Conservation (phyloP, 1,140 invertebrate species). For the Orius insidiosus region DNA sequence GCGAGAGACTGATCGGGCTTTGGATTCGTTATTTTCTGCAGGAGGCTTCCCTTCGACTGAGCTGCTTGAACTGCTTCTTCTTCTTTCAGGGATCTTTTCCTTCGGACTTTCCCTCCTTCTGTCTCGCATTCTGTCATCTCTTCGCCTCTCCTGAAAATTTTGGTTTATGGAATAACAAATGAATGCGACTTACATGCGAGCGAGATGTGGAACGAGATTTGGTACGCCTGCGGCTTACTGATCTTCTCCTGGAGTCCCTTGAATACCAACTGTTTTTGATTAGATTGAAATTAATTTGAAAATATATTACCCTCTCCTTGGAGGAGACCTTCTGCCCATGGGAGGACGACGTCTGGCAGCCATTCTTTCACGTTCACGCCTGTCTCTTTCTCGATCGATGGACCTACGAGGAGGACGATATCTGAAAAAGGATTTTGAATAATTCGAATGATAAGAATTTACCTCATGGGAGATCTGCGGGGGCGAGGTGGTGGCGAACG, state of each 20-base stretch:
- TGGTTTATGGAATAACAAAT: constrained; percentile 1
- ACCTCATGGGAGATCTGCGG: constrained; percentile 13
- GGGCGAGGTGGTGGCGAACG: constrained; percentile 6
- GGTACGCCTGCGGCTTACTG: constrained; percentile 8
- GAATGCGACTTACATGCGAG: not conserved
- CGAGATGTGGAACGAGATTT: constrained; percentile 10
- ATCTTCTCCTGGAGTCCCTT: constrained; percentile 16
- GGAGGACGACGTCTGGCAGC: not conserved
- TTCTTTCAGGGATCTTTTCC: constrained; percentile 11
- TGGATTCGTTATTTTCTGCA: constrained; percentile 3
- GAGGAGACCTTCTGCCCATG: constrained; percentile 8
- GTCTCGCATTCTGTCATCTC: too few species aligned
- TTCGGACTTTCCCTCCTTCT: not conserved
- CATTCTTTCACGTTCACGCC: constrained; percentile 15
- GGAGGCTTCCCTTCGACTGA: constrained; percentile 3
- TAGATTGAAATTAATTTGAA: not conserved
- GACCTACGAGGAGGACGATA: constrained; percentile 22
- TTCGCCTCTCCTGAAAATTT: not conserved
- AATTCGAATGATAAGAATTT: constrained; percentile 9
- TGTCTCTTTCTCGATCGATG: constrained; percentile 19
- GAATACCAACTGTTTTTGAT: not conserved
- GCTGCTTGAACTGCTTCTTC: constrained; percentile 9
- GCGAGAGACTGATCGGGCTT: not conserved
- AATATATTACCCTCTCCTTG: constrained; percentile 13
- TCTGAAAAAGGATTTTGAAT: constrained; percentile 10